A percentile compares a stretch with the other conserved stretches of the same genome.
phyloP scores from a whole-genome alignment of 2,888 invertebrate species.

The Rhyacophila evoluta region DNA sequence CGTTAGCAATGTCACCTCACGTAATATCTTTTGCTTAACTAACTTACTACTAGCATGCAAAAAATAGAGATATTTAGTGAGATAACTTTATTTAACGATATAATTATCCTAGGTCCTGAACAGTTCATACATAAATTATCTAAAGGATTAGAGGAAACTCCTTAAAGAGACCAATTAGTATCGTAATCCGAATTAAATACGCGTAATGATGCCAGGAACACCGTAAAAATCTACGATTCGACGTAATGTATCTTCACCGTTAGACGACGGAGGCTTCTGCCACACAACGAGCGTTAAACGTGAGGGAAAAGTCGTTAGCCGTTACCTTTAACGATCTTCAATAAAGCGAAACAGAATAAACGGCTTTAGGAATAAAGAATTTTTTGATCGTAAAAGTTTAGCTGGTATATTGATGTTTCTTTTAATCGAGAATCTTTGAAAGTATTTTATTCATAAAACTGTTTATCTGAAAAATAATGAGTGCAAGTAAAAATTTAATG shows the following conservation, averaged over 20 bases:
- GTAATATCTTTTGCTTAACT: too few species aligned
- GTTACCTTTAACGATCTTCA: conserved; percentile 30
- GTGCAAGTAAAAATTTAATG: too few species aligned
- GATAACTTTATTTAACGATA: too few species aligned
- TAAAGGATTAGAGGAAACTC: neutral
- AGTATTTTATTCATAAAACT: too few species aligned
- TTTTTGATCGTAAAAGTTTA: neutral
- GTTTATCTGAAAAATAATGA: too few species aligned
- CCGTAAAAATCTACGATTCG: neutral
- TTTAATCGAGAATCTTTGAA: neutral
- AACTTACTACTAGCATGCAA: too few species aligned
- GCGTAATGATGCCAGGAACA: neutral
- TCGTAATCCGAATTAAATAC: neutral
- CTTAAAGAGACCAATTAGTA: neutral
- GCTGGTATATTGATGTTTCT: neutral
- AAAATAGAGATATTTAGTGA: too few species aligned
- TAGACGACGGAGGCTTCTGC: neutral
- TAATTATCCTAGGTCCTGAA: neutral
- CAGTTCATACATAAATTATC: neutral
- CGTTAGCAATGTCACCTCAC: too few species aligned
- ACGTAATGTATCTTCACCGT: neutral
- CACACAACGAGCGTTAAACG: neutral
- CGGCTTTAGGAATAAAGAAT: neutral
- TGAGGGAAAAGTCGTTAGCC: conserved; percentile 6
- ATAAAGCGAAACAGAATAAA: neutral